Evolutionary conservation across 2,888 invertebrate genomes (phyloP).

Genomic region (Willowsia nigromaculata): DNA sequence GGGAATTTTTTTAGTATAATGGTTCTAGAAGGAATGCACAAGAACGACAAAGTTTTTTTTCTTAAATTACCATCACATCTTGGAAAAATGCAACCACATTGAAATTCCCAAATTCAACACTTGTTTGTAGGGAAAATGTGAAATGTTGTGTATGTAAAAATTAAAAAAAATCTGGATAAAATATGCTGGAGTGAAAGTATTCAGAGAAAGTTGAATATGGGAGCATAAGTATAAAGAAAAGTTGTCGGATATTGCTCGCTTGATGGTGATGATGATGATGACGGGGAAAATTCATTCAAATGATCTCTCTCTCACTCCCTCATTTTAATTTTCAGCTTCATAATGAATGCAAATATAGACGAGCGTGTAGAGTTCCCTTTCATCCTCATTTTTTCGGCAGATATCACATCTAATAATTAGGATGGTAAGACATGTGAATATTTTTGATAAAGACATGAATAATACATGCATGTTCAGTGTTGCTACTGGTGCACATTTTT

Average conservation of each 20-base stretch:
- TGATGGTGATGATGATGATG: background rate
- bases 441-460: too few species aligned
- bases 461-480: background rate
- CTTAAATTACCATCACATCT: background rate
- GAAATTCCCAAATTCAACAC: background rate
- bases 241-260: background rate
- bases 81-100: background rate
- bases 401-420: background rate
- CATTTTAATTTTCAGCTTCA: slow-evolving; percentile 37
- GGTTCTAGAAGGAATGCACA: background rate
- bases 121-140: background rate
- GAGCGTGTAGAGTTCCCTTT: background rate
- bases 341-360: slow-evolving; percentile 57
- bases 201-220: background rate
- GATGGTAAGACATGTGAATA: background rate
- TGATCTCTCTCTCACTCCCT: slow-evolving; percentile 33
- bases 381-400: background rate
- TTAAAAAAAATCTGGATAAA: background rate
- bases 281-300: slow-evolving; percentile 47
- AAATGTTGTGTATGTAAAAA: background rate
- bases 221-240: background rate
- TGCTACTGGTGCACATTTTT: background rate
- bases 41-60: background rate
- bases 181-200: background rate
- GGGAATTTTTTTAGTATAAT: background rate